A percentile compares a stretch with the other conserved stretches of the same genome.
Conservation (phyloP, 2,797 vertebrate genomes). For the Salmo trutta region DNA sequence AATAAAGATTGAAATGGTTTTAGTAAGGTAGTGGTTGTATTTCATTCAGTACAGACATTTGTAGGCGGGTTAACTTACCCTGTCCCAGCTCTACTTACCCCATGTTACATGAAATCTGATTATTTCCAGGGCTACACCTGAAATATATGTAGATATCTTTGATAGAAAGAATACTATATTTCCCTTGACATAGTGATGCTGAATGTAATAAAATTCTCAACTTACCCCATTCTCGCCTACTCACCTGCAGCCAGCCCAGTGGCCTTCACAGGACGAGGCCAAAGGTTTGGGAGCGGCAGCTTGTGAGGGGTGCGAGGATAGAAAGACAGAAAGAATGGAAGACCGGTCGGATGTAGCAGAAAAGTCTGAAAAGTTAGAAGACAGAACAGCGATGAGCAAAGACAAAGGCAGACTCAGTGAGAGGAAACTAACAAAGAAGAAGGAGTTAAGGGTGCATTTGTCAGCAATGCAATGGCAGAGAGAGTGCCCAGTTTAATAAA, state of each 20-base stretch:
- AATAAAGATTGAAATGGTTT: too few species aligned
- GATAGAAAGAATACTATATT: too few species aligned
- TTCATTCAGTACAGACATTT: too few species aligned
- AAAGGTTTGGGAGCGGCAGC: constrained; percentile 38
- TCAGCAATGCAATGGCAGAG: constrained; percentile 64
- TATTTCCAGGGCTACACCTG: too few species aligned
- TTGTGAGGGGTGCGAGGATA: constrained; percentile 12
- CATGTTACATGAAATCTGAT: too few species aligned
- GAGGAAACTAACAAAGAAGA: constrained; percentile 1
- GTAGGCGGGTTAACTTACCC: too few species aligned
- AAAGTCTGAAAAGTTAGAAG: constrained; percentile 9
- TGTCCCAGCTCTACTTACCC: too few species aligned
- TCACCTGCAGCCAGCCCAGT: constrained; percentile 55
- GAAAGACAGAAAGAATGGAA: background rate
- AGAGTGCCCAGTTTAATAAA: constrained; percentile 73
- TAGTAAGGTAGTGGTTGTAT: too few species aligned
- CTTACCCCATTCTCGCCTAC: constrained; percentile 24
- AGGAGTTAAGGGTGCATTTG: constrained; percentile 33
- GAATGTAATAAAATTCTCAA: too few species aligned
- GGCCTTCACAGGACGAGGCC: constrained; percentile 48
- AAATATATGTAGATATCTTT: too few species aligned
- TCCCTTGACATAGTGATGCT: too few species aligned
- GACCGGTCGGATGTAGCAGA: constrained; percentile 10
- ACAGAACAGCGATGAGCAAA: background rate
- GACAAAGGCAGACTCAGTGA: constrained; percentile 2